phyloP scores from a whole-genome alignment of 2,797 vertebrate species.

The Malacoctenus gilli region DNA sequence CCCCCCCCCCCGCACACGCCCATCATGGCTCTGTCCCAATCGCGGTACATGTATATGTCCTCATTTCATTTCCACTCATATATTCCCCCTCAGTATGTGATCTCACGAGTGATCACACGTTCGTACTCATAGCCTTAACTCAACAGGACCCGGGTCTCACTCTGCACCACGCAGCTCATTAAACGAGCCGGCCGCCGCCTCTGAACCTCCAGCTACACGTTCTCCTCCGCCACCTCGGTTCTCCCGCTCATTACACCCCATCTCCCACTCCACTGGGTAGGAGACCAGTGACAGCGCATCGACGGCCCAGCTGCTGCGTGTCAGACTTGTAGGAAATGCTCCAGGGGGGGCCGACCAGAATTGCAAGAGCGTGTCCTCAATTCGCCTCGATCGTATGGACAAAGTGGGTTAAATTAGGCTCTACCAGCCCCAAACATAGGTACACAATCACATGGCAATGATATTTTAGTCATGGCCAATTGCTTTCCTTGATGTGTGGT shows the following conservation, averaged over 20 bases:
- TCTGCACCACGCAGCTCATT: conserved; percentile 36
- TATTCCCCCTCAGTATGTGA: conserved; percentile 6
- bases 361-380: conserved; percentile 76
- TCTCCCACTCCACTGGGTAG: conserved; percentile 51
- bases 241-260: conserved; percentile 60
- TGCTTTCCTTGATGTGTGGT: conserved; percentile 80
- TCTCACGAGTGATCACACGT: conserved; percentile 14
- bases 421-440: conserved; percentile 69
- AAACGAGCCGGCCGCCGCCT: conserved; percentile 18
- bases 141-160: conserved; percentile 21
- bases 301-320: conserved; percentile 47
- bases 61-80: not conserved
- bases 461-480: conserved; percentile 83
- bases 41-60: conserved; percentile 21
- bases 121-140: conserved; percentile 9
- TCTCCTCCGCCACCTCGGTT: conserved; percentile 36
- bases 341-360: conserved; percentile 55
- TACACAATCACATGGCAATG: conserved; percentile 71
- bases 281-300: conserved; percentile 53
- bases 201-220: conserved; percentile 28
- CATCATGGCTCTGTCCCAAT: conserved; percentile 15
- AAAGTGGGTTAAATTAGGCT: conserved; percentile 80
- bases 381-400: conserved; percentile 73
- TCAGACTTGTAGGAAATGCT: conserved; percentile 57
- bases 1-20: conserved; percentile 17